Evolutionary conservation across 2,113 vertebrate genomes (phyloP).

Genomic region (Coracopsis vasa): DNA sequence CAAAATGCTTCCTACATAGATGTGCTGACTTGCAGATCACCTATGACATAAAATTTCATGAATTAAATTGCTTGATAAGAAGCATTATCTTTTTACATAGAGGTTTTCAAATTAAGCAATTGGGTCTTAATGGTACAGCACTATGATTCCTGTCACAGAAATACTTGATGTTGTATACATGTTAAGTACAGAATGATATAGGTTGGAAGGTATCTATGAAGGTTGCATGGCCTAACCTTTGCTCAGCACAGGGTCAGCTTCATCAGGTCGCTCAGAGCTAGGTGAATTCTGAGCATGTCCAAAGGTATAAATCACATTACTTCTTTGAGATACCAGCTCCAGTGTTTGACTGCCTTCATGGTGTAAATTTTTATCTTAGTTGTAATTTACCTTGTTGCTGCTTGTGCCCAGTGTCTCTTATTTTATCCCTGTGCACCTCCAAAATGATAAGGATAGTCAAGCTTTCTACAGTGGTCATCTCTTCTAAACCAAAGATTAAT

Average conservation of each 20-base stretch:
- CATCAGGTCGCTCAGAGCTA: neutral
- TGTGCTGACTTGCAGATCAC: neutral
- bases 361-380: neutral
- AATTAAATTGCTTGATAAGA: neutral
- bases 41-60: neutral
- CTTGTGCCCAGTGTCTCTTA: neutral
- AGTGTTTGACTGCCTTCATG: neutral
- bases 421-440: neutral
- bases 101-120: neutral
- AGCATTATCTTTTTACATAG: neutral
- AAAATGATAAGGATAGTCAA: neutral
- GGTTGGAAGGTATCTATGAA: neutral
- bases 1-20: neutral
- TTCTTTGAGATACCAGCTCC: neutral
- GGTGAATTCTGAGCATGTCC: neutral
- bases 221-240: neutral
- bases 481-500: neutral
- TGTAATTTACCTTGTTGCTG: neutral
- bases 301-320: neutral
- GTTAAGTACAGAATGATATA: rapidly evolving
- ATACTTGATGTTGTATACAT: neutral
- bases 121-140: neutral
- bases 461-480: neutral
- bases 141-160: neutral
- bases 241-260: neutral